Base-by-base conservation (phyloP, 1,140 invertebrate species). In the Caenorhabditis tropicalis region DNA sequence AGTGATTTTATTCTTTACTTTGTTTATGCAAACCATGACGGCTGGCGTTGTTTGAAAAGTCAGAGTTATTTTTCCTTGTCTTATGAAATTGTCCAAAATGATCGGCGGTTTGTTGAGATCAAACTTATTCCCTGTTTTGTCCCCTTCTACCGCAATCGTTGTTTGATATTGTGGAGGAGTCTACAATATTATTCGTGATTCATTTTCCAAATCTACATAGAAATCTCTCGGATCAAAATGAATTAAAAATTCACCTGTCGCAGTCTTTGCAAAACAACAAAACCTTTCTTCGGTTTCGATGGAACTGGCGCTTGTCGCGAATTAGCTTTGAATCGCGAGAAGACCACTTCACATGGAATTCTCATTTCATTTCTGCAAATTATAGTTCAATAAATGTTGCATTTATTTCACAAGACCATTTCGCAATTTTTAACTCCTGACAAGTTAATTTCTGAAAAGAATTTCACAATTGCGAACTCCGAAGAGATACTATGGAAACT, bases 121-220 rank as follows among this genome's bases (percentile, higher is more conserved):
- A 21, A 74, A 74, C 24, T 74, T 74, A 46, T 74, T 74, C 10
- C 21, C 36, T 10, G 36, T 43, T 74, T 74, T 74, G 24, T 74
- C 65, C 9, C 36, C 65, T 2, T 16, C 5, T n/a, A 74, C 65
- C 9, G 65, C 65, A 9, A 74, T 15, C 24, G n/a, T 24, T 74
- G 43, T 74, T 31, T 74, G 65, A 74, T 74, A 46, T 24, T 43
- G 36, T 24, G 65, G 65, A 24, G 65, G 65, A 24, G 36, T 74
- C 65, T 74, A 24, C 0, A 31, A 56, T 12, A 5, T 21, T 21
- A 36, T 74, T 7, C 19, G 3, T 74, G 12, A 58, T 31, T 9
- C 16, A 2, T 36, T 19, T 65, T 65, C 0, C 56, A 12, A n/a
- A 5, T 2, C 27, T n/a, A n/a, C n/a, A n/a, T n/a, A n/a, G n/a